Evolutionary conservation across 2,113 vertebrate species (phyloP).

Genomic region (Microcebus ravelobensis): DNA sequence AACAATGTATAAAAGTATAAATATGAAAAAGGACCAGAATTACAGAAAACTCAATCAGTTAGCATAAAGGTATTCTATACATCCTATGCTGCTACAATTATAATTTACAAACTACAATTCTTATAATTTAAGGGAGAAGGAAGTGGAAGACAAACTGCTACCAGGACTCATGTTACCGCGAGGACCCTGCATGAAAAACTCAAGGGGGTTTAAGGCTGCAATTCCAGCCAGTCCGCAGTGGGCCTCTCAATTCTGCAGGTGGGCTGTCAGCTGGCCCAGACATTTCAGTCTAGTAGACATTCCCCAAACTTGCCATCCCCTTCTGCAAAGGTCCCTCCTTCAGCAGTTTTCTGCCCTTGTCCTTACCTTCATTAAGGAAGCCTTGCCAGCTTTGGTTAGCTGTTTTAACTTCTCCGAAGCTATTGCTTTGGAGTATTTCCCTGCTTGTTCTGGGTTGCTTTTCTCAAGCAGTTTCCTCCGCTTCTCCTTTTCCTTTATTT

Average conservation of each 20-base stretch:
- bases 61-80: not conserved
- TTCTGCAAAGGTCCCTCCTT: not conserved
- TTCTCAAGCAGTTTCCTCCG: slow-evolving; percentile 89
- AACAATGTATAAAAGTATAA: not conserved
- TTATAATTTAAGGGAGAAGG: not conserved
- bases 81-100: accelerated
- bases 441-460: slow-evolving; percentile 75
- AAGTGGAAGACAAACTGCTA: not conserved
- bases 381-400: slow-evolving; percentile 91
- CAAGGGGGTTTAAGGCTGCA: not conserved
- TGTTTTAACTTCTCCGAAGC: slow-evolving; percentile 88
- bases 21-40: not conserved
- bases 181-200: not conserved
- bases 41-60: not conserved
- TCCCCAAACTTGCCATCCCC: accelerated
- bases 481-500: slow-evolving; percentile 89
- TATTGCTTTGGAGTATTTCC: slow-evolving; percentile 86
- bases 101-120: not conserved
- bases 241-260: accelerated
- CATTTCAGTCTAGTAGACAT: not conserved
- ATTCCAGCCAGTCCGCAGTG: accelerated
- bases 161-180: accelerated
- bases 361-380: slow-evolving; percentile 91
- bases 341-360: not conserved
- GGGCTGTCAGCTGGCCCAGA: not conserved